phyloP scores from a whole-genome alignment of 2,888 invertebrate species.

The Eupithecia pulchellata region DNA sequence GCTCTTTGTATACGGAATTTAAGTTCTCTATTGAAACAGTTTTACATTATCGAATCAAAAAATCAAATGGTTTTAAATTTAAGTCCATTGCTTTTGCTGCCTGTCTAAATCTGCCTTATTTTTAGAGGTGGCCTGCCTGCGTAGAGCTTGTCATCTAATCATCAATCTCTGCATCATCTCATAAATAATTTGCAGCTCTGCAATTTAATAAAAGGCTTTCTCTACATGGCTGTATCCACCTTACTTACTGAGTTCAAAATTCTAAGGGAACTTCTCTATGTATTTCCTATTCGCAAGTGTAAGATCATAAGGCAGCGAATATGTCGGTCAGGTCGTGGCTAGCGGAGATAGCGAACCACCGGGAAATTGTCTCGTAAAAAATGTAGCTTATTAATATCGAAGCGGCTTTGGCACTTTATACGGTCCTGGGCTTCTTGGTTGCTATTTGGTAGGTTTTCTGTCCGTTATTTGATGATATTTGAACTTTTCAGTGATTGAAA shows the following conservation, averaged over 20 bases:
- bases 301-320: slow-evolving; percentile 75
- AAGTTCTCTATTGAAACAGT: neutral
- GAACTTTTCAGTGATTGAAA: neutral
- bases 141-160: neutral
- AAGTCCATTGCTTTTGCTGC: too few species aligned
- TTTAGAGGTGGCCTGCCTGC: neutral
- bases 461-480: neutral
- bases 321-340: slow-evolving; percentile 82
- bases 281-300: slow-evolving; percentile 54
- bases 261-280: slow-evolving; percentile 42
- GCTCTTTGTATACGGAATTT: neutral
- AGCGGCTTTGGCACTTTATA: slow-evolving; percentile 21
- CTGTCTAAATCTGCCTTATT: neutral
- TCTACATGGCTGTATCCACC: neutral
- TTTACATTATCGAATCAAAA: neutral
- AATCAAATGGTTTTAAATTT: too few species aligned
- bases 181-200: neutral
- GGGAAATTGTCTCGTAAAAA: slow-evolving; percentile 66
- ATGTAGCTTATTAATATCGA: slow-evolving; percentile 59
- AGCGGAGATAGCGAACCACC: slow-evolving; percentile 71
- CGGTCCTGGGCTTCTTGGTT: slow-evolving; percentile 16
- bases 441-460: neutral
- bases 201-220: neutral
- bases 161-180: too few species aligned
- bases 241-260: neutral